Evolutionary conservation across 2,888 invertebrate species (phyloP), one percentile per base, ranked within the genome.

Genomic region (Leucoma salicis): DNA sequence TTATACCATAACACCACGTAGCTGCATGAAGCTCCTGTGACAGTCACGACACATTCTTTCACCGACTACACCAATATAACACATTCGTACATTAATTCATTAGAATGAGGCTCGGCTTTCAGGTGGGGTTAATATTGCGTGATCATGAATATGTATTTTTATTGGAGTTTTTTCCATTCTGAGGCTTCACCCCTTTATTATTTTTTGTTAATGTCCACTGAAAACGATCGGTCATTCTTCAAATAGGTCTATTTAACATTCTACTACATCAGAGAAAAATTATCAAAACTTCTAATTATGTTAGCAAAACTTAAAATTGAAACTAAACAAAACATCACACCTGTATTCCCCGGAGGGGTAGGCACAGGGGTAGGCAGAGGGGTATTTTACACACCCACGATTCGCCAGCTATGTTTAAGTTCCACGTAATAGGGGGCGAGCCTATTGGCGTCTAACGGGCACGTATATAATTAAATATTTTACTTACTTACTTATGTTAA

Each of bases 81-180:
- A 49, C 41, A 27, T 39, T 32, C 39, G 47, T 41, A 29, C 25
- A 24, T 52, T 66, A 64, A 68, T 69, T 70, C 63, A 77, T 75
- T 77, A 76, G 65, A 70, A 66, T 64, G 67, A 82, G 83, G 84
- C 80, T 82, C 75, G 82, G 78, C 73, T 61, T 66, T 48, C 56
- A 60, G 73, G 76, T 66, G 62, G 66, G 75, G 80, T 71, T 59
- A 49, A 48, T 49, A 63, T 83, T 69, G 82, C 84, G 82, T 84
- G 78, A 72, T 78, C 76, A 83, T 82, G 81, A 74, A 81, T 82
- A 80, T 76, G 73, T 74, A 68, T 70, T 64, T 65, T 57, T 57
- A 69, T 74, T n/a, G n/a, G n/a, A n/a, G 66, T 70, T 67, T 70
- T n/a, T 74, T 74, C 63, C 57, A 67, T 61, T 61, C 54, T 60